These are phyloP conservation scores for Heliconius hortense DNA, from an alignment of 2,888 invertebrate species.

Conservation along the genomic window DNA sequence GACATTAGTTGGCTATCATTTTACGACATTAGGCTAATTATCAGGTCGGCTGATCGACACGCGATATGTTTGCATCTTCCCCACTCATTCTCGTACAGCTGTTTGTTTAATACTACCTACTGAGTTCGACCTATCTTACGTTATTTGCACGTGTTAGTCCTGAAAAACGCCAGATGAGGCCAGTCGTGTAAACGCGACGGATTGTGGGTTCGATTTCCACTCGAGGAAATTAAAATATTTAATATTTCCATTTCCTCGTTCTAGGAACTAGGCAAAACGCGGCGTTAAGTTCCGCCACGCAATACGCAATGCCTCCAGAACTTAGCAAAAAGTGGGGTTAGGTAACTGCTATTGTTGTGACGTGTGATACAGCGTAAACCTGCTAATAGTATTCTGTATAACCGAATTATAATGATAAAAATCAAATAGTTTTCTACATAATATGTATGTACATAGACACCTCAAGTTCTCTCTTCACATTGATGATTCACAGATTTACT, in stretches of 20 bases:
- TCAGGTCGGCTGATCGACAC: constrained; percentile 76
- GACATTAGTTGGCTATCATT: constrained; percentile 73
- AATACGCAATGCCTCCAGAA: not conserved
- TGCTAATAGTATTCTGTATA: not conserved
- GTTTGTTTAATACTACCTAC: not conserved
- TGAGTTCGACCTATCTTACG: not conserved
- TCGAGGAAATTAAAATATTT: not conserved
- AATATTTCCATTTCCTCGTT: not conserved
- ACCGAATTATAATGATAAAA: no score
- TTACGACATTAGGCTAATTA: constrained; percentile 81
- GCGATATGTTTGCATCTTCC: constrained; percentile 74
- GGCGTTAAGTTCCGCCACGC: not conserved
- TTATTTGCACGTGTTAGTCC: not conserved
- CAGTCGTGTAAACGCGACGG: not conserved
- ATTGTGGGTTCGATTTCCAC: not conserved
- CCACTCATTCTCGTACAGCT: constrained; percentile 48
- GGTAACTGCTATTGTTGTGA: no score
- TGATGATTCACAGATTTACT: no score
- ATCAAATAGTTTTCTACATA: no score
- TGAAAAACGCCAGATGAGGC: not conserved
- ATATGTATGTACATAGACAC: no score
- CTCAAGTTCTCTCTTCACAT: no score
- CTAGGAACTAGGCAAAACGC: not conserved
- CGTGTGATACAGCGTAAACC: not conserved
- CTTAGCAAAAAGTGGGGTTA: not conserved